Conservation (phyloP, 2,797 vertebrate genomes). For the Gila robusta region DNA sequence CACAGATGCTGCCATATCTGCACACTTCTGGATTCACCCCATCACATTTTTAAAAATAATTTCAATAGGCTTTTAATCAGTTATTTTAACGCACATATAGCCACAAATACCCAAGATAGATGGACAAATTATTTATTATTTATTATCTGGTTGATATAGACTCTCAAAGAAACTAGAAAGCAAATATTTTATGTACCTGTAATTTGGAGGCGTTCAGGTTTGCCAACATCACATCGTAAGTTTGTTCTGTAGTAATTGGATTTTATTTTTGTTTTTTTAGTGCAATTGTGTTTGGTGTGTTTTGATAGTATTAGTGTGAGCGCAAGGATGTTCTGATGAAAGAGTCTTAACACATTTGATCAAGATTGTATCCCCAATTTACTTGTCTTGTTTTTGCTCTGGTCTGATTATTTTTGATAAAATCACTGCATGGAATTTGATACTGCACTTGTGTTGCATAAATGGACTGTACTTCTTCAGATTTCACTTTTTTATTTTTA, state of each 20-base stretch:
- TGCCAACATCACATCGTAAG: constrained; percentile 38
- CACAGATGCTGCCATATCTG: constrained; percentile 6
- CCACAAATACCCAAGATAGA: background rate
- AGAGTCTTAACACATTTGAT: constrained; percentile 41
- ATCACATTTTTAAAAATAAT: background rate
- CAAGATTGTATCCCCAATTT: constrained; percentile 54
- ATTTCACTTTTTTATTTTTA: constrained; percentile 17
- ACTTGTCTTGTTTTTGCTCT: constrained; percentile 61
- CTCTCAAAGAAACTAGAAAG: constrained; percentile 13
- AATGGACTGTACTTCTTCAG: constrained; percentile 60
- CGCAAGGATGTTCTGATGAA: constrained; percentile 2
- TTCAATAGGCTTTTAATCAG: background rate
- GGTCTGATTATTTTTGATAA: constrained; percentile 63
- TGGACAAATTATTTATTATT: constrained; percentile 16
- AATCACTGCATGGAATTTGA: constrained; percentile 60
- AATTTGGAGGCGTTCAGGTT: constrained; percentile 49
- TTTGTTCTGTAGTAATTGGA: constrained; percentile 31
- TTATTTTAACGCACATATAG: background rate
- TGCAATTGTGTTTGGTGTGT: constrained; percentile 44
- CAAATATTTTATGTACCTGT: constrained; percentile 1
- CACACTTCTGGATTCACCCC: background rate
- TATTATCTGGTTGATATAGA: background rate
- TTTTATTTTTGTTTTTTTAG: constrained; percentile 21
- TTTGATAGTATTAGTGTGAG: constrained; percentile 33
- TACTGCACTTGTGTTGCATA: constrained; percentile 44